phyloP scores from a whole-genome alignment of 2,113 vertebrate genomes.

The Illadopsis cleaveri region DNA sequence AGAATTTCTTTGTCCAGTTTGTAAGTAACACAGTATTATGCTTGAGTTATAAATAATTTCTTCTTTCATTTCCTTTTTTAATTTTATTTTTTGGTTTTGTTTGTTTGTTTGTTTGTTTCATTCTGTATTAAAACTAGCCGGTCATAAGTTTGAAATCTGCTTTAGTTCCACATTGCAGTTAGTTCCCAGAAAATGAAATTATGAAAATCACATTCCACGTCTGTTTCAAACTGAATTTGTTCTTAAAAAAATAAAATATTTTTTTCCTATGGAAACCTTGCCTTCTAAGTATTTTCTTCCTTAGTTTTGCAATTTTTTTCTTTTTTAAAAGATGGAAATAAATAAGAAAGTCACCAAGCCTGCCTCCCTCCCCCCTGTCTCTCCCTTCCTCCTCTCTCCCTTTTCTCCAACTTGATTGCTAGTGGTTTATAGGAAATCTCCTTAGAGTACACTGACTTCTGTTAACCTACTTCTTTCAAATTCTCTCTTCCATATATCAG shows the following conservation, averaged over 20 bases:
- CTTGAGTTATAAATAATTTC: conserved; percentile 89
- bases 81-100: conserved; percentile 53
- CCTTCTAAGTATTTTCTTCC: conserved; percentile 72
- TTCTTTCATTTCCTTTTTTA: conserved; percentile 65
- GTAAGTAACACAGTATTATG: conserved; percentile 98
- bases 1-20: conserved; percentile 93
- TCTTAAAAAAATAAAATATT: conserved; percentile 99
- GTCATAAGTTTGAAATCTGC: conserved; percentile 83
- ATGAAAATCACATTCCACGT: conserved; percentile 93
- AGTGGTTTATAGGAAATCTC: neutral
- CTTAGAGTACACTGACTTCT: neutral
- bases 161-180: conserved; percentile 85
- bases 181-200: conserved; percentile 82
- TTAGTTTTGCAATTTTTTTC: neutral
- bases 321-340: neutral
- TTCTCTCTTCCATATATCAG: neutral
- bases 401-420: neutral
- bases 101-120: conserved; percentile 73
- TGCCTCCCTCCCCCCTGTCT: neutral
- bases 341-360: neutral
- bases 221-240: conserved; percentile 99
- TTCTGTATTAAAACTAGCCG: conserved; percentile 82
- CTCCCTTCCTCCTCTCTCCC: neutral
- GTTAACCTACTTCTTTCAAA: neutral
- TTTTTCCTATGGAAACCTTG: conserved; percentile 97